Percentiles rank a stretch among this genome's conserved stretches.
Conservation (phyloP, 2,888 invertebrate species). For the Drosophila subquinaria region DNA sequence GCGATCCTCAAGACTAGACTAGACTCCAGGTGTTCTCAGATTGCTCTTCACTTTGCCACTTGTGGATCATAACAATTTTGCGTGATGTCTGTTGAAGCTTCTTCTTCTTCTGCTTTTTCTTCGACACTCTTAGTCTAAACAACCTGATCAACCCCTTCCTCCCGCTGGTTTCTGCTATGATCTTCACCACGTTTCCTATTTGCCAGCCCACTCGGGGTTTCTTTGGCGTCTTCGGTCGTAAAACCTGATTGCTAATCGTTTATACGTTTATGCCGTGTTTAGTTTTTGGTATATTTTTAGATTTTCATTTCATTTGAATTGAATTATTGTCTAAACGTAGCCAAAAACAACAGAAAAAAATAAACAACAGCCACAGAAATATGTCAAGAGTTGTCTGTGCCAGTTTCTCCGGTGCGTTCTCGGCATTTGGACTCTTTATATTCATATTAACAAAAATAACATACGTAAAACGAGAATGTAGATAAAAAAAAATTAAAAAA, state of each 20-base stretch:
- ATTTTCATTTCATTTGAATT: slow-evolving; percentile 49
- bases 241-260: slow-evolving; percentile 56
- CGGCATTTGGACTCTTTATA: slow-evolving; percentile 39
- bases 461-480: slow-evolving; percentile 39
- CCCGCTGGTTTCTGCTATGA: neutral
- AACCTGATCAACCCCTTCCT: slow-evolving; percentile 20
- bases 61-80: slow-evolving; percentile 25
- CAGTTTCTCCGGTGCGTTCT: slow-evolving; percentile 41
- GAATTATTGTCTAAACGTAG: slow-evolving; percentile 66
- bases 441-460: slow-evolving; percentile 35
- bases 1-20: neutral
- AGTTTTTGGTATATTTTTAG: slow-evolving; percentile 63
- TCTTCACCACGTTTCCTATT: slow-evolving; percentile 1
- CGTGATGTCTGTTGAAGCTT: slow-evolving; percentile 10
- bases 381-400: slow-evolving; percentile 64
- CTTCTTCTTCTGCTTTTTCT: neutral
- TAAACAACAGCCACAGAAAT: slow-evolving; percentile 35
- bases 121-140: slow-evolving; percentile 4
- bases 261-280: slow-evolving; percentile 43
- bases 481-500: slow-evolving; percentile 20
- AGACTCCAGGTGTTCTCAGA: slow-evolving; percentile 9
- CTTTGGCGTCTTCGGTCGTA: slow-evolving; percentile 16
- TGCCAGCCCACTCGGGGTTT: slow-evolving; percentile 33
- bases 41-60: slow-evolving; percentile 20
- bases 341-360: slow-evolving; percentile 50